Evolutionary conservation across 1,140 invertebrate species (phyloP).

Genomic region (Saccostrea glomerata): DNA sequence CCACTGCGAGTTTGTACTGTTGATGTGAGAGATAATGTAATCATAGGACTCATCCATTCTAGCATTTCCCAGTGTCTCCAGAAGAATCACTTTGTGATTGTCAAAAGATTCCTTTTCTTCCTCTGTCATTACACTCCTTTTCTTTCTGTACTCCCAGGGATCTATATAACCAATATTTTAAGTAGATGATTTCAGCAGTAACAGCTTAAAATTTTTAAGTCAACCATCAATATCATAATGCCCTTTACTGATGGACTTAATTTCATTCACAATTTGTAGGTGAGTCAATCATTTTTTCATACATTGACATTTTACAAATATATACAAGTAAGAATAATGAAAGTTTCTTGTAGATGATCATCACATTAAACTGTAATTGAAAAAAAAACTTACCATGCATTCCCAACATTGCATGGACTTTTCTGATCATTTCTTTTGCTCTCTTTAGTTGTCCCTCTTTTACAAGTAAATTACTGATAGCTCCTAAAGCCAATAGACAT

Average conservation of each 20-base stretch:
- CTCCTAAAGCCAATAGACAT: conserved; percentile 53
- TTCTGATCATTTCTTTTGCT: conserved; percentile 44
- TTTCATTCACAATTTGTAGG: too few relatives aligned
- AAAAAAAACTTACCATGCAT: conserved; percentile 53
- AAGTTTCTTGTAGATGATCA: too few relatives aligned
- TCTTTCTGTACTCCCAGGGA: conserved; percentile 50
- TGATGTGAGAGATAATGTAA: conserved; percentile 56
- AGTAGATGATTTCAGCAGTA: too few relatives aligned
- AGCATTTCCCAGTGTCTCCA: conserved; percentile 56
- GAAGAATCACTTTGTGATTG: conserved; percentile 30
- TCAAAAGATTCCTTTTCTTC: conserved; percentile 44
- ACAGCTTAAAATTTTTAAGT: too few relatives aligned
- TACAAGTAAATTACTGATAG: conserved; percentile 47
- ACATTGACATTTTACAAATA: too few relatives aligned
- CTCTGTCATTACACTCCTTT: conserved; percentile 40
- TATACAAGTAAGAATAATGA: not conserved
- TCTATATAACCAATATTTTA: conserved; percentile 10
- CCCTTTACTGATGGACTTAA: too few relatives aligned
- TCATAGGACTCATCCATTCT: conserved; percentile 48
- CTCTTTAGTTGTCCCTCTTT: conserved; percentile 40
- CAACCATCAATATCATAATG: too few relatives aligned
- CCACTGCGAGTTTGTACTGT: conserved; percentile 54
- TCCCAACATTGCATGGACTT: conserved; percentile 53
- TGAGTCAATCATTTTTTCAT: too few relatives aligned
- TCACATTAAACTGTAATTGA: too few relatives aligned